phyloP scores from a whole-genome alignment of 2,113 vertebrate genomes.

The Cettia cetti region DNA sequence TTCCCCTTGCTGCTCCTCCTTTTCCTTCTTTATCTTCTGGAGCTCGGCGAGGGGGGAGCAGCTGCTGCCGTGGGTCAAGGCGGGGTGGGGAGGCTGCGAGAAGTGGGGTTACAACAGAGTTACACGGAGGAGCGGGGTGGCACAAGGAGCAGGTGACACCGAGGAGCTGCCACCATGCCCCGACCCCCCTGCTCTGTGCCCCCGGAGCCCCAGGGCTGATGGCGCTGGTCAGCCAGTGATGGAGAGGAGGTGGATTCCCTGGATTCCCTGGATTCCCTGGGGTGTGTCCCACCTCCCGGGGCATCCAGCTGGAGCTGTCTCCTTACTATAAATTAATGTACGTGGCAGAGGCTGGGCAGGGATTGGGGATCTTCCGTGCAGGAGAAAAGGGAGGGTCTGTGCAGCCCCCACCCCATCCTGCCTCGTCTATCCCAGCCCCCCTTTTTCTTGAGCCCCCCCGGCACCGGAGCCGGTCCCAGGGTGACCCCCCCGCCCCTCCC shows the following conservation, averaged over 20 bases:
- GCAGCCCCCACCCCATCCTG: not conserved
- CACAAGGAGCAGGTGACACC: not conserved
- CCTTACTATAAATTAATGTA: fast-evolving
- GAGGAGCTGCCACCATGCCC: not conserved
- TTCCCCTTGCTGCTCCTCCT: not conserved
- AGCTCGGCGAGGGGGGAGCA: not conserved
- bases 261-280: not conserved
- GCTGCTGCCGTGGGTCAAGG: too few relatives aligned
- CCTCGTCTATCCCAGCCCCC: not conserved
- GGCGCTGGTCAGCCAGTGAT: not conserved
- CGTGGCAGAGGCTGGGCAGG: fast-evolving
- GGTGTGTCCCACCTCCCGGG: not conserved
- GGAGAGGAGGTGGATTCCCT: not conserved
- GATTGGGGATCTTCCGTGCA: not conserved
- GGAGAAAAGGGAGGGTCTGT: not conserved
- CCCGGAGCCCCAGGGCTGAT: not conserved
- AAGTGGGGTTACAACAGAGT: not conserved
- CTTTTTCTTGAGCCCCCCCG: not conserved
- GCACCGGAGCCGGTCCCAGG: not conserved
- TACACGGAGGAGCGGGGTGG: not conserved
- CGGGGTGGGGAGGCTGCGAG: not conserved
- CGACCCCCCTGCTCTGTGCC: fast-evolving
- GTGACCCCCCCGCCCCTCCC: not conserved
- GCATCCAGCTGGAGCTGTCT: not conserved
- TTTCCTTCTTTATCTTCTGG: not conserved